Evolutionary conservation across 2,113 vertebrate species (phyloP).

Genomic region (Melanocharis versteri): DNA sequence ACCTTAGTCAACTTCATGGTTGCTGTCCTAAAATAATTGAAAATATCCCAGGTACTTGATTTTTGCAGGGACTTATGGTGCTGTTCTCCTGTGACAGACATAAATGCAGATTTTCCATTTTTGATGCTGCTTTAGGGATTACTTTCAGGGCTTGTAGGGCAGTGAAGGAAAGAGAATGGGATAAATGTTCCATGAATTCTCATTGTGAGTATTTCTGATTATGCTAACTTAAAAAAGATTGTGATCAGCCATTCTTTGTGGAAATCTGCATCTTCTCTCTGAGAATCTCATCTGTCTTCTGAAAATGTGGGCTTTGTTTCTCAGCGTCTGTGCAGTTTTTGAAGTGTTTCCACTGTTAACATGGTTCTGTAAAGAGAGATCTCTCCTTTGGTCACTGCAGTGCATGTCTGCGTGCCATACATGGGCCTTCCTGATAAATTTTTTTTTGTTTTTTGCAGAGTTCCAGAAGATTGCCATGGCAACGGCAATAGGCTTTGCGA

Average conservation of each 20-base stretch:
- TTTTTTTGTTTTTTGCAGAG: conserved; percentile 71
- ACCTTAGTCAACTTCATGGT: not conserved
- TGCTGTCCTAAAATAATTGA: not conserved
- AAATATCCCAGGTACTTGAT: fast-evolving
- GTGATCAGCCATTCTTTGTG: fast-evolving
- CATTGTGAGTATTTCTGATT: not conserved
- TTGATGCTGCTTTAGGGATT: not conserved
- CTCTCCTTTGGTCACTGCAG: not conserved
- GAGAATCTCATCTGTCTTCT: not conserved
- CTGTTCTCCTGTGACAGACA: not conserved
- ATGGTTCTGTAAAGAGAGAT: not conserved
- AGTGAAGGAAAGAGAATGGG: not conserved
- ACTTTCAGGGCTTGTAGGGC: not conserved
- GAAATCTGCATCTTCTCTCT: not conserved
- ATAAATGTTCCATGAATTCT: not conserved
- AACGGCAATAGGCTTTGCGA: conserved; percentile 97
- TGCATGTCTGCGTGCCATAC: not conserved
- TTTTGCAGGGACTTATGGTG: fast-evolving
- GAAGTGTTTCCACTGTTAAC: not conserved
- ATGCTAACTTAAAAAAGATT: not conserved
- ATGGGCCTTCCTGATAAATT: not conserved
- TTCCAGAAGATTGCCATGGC: conserved; percentile 99
- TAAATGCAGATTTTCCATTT: not conserved
- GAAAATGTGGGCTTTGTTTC: not conserved
- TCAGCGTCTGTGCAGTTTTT: not conserved